Conservation (phyloP, 2,113 vertebrate species). For the Desmodus rotundus region DNA sequence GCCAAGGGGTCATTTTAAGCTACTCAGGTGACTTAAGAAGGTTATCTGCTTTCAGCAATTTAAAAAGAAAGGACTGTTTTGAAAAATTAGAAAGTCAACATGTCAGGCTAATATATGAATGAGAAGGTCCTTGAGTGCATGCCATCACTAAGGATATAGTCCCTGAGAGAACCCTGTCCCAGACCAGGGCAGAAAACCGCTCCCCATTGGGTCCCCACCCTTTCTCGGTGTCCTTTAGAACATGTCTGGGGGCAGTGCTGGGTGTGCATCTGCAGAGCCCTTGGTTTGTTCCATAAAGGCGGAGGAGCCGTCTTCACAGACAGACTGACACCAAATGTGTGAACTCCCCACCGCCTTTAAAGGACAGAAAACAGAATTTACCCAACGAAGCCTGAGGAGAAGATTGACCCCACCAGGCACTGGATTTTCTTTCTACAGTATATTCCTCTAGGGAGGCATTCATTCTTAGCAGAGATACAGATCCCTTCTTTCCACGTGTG, state of each 20-base stretch:
- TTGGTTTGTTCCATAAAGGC: not conserved
- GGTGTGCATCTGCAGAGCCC: not conserved
- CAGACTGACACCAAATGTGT: not conserved
- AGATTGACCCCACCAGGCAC: not conserved
- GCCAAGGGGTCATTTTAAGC: not conserved
- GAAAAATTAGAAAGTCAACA: not conserved
- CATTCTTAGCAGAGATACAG: not conserved
- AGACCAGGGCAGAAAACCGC: not conserved
- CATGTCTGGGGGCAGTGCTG: not conserved
- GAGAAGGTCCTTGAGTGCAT: not conserved
- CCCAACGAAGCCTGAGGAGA: not conserved
- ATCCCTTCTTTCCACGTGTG: not conserved
- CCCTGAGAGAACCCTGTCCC: not conserved
- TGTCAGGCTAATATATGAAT: not conserved
- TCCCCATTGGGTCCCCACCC: not conserved
- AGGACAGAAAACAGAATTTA: not conserved
- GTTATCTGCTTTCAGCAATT: not conserved
- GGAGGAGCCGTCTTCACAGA: not conserved
- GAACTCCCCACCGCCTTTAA: not conserved
- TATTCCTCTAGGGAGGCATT: not conserved
- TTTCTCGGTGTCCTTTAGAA: not conserved
- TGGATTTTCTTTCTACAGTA: not conserved
- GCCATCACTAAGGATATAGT: not conserved
- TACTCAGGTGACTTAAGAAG: not conserved
- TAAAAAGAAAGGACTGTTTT: not conserved